phyloP scores from a whole-genome alignment of 2,797 vertebrate species.

The Sebastes hubbsi region DNA sequence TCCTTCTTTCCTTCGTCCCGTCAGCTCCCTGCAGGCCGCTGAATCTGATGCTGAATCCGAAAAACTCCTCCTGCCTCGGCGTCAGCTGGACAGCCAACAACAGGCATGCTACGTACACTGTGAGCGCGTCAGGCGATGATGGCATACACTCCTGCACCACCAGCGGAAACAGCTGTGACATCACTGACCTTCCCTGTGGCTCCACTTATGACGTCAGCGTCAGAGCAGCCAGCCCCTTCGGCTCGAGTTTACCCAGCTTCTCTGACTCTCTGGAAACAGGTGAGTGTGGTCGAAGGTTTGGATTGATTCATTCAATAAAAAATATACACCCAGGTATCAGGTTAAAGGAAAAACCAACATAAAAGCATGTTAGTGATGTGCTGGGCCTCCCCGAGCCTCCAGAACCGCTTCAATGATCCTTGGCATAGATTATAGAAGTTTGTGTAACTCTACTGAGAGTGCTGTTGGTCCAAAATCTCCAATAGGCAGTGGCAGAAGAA shows the following conservation, averaged over 20 bases:
- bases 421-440: background rate
- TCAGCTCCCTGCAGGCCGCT: constrained; percentile 91
- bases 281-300: constrained; percentile 43
- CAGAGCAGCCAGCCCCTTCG: constrained; percentile 78
- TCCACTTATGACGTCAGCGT: constrained; percentile 84
- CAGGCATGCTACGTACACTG: constrained; percentile 79
- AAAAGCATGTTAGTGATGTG: background rate
- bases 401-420: background rate
- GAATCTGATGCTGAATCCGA: constrained; percentile 78
- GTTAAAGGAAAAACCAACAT: background rate
- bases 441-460: background rate
- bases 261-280: constrained; percentile 87
- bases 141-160: constrained; percentile 79
- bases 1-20: background rate
- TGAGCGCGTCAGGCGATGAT: constrained; percentile 73
- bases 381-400: background rate
- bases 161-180: constrained; percentile 66
- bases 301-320: background rate
- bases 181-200: constrained; percentile 87
- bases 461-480: background rate
- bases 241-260: constrained; percentile 90
- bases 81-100: constrained; percentile 86
- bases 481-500: background rate
- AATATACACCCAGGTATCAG: background rate
- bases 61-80: constrained; percentile 67